Evolutionary conservation across 1,140 invertebrate species (phyloP).

Genomic region (Capitella teleta): DNA sequence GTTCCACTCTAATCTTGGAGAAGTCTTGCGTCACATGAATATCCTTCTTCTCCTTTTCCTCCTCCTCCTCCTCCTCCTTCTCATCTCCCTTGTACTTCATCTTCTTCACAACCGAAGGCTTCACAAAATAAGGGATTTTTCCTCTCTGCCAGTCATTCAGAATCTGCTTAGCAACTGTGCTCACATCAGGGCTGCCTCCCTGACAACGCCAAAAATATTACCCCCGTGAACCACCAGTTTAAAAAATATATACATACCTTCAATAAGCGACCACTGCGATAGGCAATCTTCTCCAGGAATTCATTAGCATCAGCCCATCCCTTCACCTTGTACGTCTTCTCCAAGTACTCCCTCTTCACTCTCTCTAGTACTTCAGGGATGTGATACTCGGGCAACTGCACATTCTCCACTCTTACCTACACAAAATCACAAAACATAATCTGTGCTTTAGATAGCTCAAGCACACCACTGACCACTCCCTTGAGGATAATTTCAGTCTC

Average conservation of each 20-base stretch:
- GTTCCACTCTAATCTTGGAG: conserved; percentile 23
- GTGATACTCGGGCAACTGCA: conserved; percentile 90
- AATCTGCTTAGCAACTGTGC: conserved; percentile 81
- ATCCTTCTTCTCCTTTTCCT: background rate
- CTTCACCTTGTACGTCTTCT: conserved; percentile 80
- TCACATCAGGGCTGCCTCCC: conserved; percentile 88
- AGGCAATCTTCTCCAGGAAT: conserved; percentile 85
- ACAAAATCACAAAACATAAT: background rate
- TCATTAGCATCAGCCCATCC: conserved; percentile 69
- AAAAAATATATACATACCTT: conserved; percentile 48
- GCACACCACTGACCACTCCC: conserved; percentile 43
- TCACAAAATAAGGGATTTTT: conserved; percentile 86
- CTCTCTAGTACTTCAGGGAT: conserved; percentile 73
- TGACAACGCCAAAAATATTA: conserved; percentile 12
- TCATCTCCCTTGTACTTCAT: background rate
- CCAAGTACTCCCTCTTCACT: conserved; percentile 79
- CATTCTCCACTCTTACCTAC: conserved; percentile 86
- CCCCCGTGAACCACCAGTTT: background rate
- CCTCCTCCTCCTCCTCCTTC: background rate
- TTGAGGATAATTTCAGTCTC: conserved; percentile 95
- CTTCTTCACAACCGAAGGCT: conserved; percentile 49
- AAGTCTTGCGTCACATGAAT: conserved; percentile 22
- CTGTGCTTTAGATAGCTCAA: background rate
- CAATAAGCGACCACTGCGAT: conserved; percentile 73
- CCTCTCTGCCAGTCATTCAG: conserved; percentile 98